Conservation (phyloP, 1,140 invertebrate genomes). For the Tetragnatha versicolor region DNA sequence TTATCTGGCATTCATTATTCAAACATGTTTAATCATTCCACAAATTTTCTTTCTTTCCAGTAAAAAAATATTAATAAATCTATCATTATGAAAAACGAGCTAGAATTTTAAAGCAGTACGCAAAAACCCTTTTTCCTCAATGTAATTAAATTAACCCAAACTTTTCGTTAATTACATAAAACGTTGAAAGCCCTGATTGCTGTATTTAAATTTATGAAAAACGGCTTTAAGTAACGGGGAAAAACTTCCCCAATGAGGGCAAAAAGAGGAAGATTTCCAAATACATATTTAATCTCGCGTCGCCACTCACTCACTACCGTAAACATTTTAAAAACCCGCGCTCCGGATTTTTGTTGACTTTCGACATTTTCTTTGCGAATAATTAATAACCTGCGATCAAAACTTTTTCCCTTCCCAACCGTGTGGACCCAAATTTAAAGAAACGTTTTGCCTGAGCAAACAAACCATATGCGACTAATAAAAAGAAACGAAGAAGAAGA, state of each 20-base stretch:
- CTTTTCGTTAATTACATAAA: conserved; percentile 22
- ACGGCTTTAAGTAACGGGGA: background rate
- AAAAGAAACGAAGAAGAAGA: conserved; percentile 19
- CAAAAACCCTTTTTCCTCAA: background rate
- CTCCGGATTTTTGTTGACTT: conserved; percentile 44
- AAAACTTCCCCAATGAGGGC: background rate
- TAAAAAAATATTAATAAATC: too few relatives aligned
- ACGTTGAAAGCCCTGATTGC: conserved; percentile 26
- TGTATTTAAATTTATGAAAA: conserved; percentile 21
- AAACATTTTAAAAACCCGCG: conserved; percentile 45
- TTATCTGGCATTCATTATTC: too few relatives aligned
- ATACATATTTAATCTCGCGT: conserved; percentile 47
- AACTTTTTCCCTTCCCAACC: conserved; percentile 21
- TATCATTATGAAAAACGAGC: background rate
- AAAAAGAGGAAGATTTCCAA: background rate
- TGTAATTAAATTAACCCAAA: background rate
- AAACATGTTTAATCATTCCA: too few relatives aligned
- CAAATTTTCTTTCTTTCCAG: too few relatives aligned
- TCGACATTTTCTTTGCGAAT: conserved; percentile 44
- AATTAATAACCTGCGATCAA: conserved; percentile 49
- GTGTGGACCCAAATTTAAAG: conserved; percentile 45
- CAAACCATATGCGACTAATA: conserved; percentile 41
- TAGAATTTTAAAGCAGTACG: background rate
- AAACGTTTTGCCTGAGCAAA: conserved; percentile 41
- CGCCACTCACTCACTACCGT: conserved; percentile 29